Percentiles rank a stretch among this genome's conserved stretches.
Conservation (phyloP, 1,140 invertebrate species). For the Pissodes strobi region DNA sequence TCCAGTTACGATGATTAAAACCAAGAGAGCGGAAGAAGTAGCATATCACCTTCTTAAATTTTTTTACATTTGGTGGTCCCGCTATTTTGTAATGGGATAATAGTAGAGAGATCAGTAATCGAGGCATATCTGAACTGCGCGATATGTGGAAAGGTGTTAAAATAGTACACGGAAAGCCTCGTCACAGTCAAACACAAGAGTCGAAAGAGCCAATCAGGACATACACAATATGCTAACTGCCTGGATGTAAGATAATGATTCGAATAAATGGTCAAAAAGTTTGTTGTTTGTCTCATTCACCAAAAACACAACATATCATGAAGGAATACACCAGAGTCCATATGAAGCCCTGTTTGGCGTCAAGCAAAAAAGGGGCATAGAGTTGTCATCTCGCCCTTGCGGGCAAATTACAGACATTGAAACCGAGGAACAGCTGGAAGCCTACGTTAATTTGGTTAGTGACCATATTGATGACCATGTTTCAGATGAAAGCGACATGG, state of each 20-base stretch:
- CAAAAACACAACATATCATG: slow-evolving; percentile 47
- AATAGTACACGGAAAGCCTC: slow-evolving; percentile 53
- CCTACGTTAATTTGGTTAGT: neutral
- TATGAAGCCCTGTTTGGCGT: slow-evolving; percentile 50
- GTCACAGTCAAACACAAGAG: slow-evolving; percentile 47
- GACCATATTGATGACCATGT: slow-evolving; percentile 23
- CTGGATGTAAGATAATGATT: slow-evolving; percentile 50
- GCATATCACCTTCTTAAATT: slow-evolving; percentile 42
- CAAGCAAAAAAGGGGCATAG: slow-evolving; percentile 32
- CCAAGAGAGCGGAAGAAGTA: slow-evolving; percentile 40
- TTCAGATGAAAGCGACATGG: slow-evolving; percentile 4
- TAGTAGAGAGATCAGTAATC: slow-evolving; percentile 47
- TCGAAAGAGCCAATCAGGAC: slow-evolving; percentile 52
- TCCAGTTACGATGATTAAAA: slow-evolving; percentile 39
- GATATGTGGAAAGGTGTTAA: slow-evolving; percentile 55
- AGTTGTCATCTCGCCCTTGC: slow-evolving; percentile 13
- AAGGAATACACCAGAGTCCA: slow-evolving; percentile 45
- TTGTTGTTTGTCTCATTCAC: slow-evolving; percentile 46
- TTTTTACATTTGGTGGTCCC: slow-evolving; percentile 52
- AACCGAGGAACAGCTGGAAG: slow-evolving; percentile 30
- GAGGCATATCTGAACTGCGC: slow-evolving; percentile 45
- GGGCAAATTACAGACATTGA: slow-evolving; percentile 28
- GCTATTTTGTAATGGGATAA: slow-evolving; percentile 50
- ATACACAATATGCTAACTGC: slow-evolving; percentile 52
- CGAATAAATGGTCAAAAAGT: slow-evolving; percentile 52